Percentiles rank a stretch among this genome's conserved stretches.
These are phyloP conservation scores for Asarcornis scutulata DNA, from an alignment of 2,113 vertebrate species.

Conservation along the genomic window DNA sequence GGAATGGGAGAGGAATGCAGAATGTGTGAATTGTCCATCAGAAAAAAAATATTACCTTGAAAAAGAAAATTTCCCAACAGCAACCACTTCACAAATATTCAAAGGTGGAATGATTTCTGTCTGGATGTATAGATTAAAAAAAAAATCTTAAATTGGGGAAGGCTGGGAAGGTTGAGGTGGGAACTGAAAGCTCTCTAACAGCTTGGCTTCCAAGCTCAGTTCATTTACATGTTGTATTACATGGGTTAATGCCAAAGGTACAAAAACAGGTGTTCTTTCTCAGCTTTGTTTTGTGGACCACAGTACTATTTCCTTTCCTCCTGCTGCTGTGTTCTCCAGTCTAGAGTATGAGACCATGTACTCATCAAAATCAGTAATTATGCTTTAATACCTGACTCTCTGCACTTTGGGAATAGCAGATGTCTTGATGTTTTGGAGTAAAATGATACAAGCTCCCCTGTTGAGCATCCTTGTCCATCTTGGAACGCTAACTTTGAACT, in stretches of 20 bases:
- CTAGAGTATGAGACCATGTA: not conserved
- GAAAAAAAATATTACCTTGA: not conserved
- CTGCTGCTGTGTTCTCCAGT: not conserved
- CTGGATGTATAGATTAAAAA: not conserved
- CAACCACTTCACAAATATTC: not conserved
- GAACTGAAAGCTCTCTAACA: not conserved
- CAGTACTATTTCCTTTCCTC: not conserved
- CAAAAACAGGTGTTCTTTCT: not conserved
- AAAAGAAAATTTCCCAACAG: not conserved
- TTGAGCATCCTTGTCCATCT: not conserved
- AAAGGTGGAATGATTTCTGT: not conserved
- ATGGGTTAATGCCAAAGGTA: not conserved
- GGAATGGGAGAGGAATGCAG: not conserved
- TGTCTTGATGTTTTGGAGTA: not conserved
- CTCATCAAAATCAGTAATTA: not conserved
- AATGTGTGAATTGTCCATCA: fast-evolving
- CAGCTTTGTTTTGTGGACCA: not conserved
- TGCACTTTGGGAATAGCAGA: not conserved
- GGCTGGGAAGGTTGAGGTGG: not conserved
- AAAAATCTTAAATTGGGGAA: not conserved
- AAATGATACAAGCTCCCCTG: not conserved
- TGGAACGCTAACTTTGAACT: not conserved
- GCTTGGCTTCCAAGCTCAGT: not conserved
- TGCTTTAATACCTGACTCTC: not conserved
- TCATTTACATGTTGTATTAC: not conserved